A percentile compares a stretch with the other conserved stretches of the same genome.
Evolutionary conservation across 2,888 invertebrate genomes (phyloP).

Genomic region (Lacanobia oleracea): DNA sequence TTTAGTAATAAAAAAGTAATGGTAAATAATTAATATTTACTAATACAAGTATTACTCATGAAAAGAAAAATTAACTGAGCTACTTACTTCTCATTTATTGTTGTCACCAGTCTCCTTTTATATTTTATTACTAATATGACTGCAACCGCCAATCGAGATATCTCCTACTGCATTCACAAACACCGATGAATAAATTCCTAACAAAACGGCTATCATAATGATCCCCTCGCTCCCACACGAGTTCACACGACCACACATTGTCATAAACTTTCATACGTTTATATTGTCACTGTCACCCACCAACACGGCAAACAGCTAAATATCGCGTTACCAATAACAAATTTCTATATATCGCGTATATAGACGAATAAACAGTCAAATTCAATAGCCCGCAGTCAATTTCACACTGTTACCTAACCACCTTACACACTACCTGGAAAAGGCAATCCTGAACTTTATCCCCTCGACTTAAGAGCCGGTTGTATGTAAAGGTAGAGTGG

Average conservation of each 20-base stretch:
- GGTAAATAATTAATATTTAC: too few species aligned
- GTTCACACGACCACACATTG: constrained; percentile 18
- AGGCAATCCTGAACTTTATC: constrained; percentile 37
- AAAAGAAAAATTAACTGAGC: too few species aligned
- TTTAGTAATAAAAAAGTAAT: too few species aligned
- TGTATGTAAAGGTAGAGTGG: constrained; percentile 50
- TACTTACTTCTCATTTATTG: too few species aligned
- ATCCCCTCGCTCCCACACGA: constrained; percentile 40
- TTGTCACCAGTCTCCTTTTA: too few species aligned
- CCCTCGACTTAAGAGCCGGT: constrained; percentile 22
- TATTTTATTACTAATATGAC: background rate
- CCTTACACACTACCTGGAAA: constrained; percentile 12
- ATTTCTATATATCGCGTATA: constrained; percentile 70
- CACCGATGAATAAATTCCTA: constrained; percentile 25
- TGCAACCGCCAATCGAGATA: constrained; percentile 8
- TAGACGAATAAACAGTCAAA: constrained; percentile 77
- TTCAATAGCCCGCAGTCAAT: constrained; percentile 80
- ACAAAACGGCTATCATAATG: constrained; percentile 10
- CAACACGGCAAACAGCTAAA: constrained; percentile 57
- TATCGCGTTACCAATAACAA: constrained; percentile 80
- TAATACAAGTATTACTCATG: too few species aligned
- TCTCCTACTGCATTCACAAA: background rate
- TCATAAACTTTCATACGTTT: constrained; percentile 47
- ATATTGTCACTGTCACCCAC: constrained; percentile 9
- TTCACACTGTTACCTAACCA: constrained; percentile 73